A percentile compares a stretch with the other conserved stretches of the same genome.
Evolutionary conservation across 2,797 vertebrate species (phyloP).

Genomic region (Sorex maritimensis): DNA sequence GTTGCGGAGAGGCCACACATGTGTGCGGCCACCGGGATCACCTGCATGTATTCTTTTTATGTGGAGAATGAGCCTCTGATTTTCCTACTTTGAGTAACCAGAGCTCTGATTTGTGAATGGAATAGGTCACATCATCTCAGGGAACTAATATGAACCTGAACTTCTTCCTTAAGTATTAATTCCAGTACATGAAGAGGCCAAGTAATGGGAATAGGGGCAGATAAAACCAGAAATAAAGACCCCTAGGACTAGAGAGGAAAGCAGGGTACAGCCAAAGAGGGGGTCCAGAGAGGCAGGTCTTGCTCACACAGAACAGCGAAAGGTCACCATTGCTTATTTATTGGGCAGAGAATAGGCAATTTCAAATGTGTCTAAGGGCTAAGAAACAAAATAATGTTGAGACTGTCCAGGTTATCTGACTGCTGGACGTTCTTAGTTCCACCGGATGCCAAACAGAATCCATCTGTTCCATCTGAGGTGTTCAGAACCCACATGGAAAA

Average conservation of each 20-base stretch:
- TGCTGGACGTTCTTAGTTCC: slow-evolving; percentile 44
- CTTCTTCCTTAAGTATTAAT: not conserved
- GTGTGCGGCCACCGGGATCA: no score
- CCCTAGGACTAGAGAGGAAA: not conserved
- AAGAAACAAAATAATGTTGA: slow-evolving; percentile 74
- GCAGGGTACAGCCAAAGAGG: not conserved
- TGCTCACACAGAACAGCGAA: slow-evolving; percentile 33
- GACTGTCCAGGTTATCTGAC: slow-evolving; percentile 59
- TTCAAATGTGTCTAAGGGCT: slow-evolving; percentile 63
- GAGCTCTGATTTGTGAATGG: not conserved
- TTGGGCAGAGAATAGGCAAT: slow-evolving; percentile 61
- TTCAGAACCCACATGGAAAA: slow-evolving; percentile 48
- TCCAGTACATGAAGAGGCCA: not conserved
- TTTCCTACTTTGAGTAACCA: not conserved
- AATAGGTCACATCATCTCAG: not conserved
- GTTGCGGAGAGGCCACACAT: no score
- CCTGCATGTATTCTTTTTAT: not conserved
- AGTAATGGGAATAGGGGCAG: not conserved
- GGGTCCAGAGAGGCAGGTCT: not conserved
- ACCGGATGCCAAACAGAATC: slow-evolving; percentile 59
- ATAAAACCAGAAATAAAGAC: not conserved
- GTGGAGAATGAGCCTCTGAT: not conserved
- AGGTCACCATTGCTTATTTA: slow-evolving; percentile 77
- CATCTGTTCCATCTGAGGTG: not conserved
- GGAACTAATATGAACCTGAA: slow-evolving; percentile 60